Conservation (phyloP, 2,113 vertebrate species). For the Microtus montanus region DNA sequence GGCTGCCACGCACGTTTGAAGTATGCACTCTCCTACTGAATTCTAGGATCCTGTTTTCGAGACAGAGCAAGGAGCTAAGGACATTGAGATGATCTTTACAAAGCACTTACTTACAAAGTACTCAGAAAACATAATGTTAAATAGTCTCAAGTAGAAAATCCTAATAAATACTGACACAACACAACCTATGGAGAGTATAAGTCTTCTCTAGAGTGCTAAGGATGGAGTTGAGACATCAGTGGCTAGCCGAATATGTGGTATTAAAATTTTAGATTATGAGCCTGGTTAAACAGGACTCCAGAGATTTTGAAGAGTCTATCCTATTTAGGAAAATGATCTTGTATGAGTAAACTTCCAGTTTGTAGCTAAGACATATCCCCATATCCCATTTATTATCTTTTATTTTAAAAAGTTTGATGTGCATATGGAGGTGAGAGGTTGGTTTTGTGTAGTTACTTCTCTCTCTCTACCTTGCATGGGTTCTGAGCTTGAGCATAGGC, state of each 20-base stretch:
- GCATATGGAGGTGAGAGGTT: not conserved
- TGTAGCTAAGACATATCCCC: not conserved
- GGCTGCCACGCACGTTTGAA: rapidly evolving
- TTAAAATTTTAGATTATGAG: not conserved
- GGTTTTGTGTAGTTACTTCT: not conserved
- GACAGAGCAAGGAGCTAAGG: not conserved
- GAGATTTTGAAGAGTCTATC: not conserved
- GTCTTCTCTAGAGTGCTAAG: not conserved
- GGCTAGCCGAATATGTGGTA: not conserved
- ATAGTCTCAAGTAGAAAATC: not conserved
- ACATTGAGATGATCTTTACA: not conserved
- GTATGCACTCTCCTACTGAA: not conserved
- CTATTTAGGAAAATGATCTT: not conserved
- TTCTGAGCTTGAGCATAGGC: not conserved
- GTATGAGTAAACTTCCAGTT: rapidly evolving
- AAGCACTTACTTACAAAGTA: not conserved
- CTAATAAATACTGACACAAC: not conserved
- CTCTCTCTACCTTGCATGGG: not conserved
- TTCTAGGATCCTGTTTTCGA: not conserved
- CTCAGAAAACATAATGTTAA: not conserved
- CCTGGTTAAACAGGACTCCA: not conserved
- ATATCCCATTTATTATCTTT: not conserved
- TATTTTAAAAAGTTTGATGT: not conserved
- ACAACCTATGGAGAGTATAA: not conserved
- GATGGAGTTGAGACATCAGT: not conserved